These are phyloP conservation scores for Poeciliopsis paucimaculata DNA, from an alignment of 2,797 vertebrate species.

Conservation along the genomic window DNA sequence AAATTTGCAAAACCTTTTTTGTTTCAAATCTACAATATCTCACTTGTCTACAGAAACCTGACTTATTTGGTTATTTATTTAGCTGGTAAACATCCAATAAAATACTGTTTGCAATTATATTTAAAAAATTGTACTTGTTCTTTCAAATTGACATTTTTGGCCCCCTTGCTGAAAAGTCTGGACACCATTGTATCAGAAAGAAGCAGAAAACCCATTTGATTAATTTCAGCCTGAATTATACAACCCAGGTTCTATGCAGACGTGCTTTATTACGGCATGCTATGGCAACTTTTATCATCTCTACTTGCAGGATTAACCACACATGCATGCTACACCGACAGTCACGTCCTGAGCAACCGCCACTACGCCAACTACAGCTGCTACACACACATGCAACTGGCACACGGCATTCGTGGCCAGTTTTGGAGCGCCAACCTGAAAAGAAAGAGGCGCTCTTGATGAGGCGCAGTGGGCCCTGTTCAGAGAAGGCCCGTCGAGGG, in stretches of 20 bases:
- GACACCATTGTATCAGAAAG: background rate
- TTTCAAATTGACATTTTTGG: no score
- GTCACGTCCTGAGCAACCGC: conserved; percentile 27
- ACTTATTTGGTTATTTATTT: no score
- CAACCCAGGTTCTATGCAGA: conserved; percentile 57
- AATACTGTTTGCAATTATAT: no score
- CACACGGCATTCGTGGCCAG: conserved; percentile 56
- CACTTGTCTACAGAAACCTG: no score
- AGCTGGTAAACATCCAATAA: no score
- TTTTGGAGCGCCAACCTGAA: conserved; percentile 94
- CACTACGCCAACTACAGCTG: conserved; percentile 28
- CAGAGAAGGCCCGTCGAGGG: conserved; percentile 99
- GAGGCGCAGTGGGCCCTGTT: conserved; percentile 99
- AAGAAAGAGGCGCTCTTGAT: conserved; percentile 99
- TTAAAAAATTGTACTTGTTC: no score
- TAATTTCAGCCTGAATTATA: conserved; percentile 17
- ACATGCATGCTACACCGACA: conserved; percentile 60
- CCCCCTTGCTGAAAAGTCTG: no score
- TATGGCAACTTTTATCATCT: conserved; percentile 25
- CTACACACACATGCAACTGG: conserved; percentile 65
- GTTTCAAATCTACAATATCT: no score
- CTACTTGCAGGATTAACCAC: conserved; percentile 41
- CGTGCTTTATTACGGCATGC: conserved; percentile 40
- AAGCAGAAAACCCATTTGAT: background rate
- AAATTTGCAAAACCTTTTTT: no score